A percentile compares a stretch with the other conserved stretches of the same genome.
phyloP scores from a whole-genome alignment of 2,888 invertebrate species.

The Globia sparganii region DNA sequence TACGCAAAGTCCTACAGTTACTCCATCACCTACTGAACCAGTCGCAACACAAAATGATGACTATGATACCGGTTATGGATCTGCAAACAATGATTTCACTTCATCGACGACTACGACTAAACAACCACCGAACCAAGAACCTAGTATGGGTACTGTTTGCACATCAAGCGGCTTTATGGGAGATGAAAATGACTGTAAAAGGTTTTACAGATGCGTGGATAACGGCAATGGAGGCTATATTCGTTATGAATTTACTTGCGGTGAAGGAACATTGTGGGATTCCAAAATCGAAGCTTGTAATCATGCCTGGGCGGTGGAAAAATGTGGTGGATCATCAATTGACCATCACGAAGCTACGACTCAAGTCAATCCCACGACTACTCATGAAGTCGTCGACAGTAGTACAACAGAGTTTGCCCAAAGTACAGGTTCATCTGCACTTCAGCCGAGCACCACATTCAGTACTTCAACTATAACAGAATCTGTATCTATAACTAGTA shows the following conservation, averaged over 20 bases:
- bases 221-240: conserved; percentile 83
- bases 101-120: conserved; percentile 53
- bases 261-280: conserved; percentile 91
- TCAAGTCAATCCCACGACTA: conserved; percentile 29
- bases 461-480: conserved; percentile 35
- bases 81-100: conserved; percentile 53
- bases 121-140: conserved; percentile 40
- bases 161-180: conserved; percentile 91
- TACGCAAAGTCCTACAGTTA: conserved; percentile 55
- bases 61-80: conserved; percentile 70
- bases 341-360: conserved; percentile 35
- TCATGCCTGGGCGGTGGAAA: conserved; percentile 88
- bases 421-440: conserved; percentile 17
- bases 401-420: conserved; percentile 29
- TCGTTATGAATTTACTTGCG: conserved; percentile 90
- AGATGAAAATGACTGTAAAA: conserved; percentile 89
- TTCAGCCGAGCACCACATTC: conserved; percentile 19
- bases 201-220: conserved; percentile 92
- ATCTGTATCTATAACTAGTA: conserved; percentile 18
- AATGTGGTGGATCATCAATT: conserved; percentile 66
- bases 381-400: conserved; percentile 10
- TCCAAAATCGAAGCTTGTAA: conserved; percentile 89
- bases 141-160: conserved; percentile 66
- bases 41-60: conserved; percentile 58
- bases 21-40: conserved; percentile 59